These are phyloP conservation scores for Baccha elongata DNA, from an alignment of 2,888 invertebrate species.

Conservation along the genomic window DNA sequence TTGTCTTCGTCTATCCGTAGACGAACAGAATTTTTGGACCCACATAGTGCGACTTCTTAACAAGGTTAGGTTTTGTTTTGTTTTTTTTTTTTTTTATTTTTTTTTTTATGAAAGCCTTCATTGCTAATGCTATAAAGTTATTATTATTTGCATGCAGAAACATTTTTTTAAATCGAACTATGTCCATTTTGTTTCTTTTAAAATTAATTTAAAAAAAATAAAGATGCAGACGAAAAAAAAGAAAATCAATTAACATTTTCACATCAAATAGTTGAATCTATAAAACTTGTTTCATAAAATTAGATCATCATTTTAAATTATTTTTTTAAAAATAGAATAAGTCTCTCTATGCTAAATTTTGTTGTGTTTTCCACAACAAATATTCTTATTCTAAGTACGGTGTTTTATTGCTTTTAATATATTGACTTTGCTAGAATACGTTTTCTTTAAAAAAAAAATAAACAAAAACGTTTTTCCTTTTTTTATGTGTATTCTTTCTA, in stretches of 20 bases:
- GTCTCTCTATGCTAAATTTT: constrained; percentile 18
- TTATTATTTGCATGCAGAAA: too few relatives aligned
- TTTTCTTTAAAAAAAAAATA: constrained; percentile 23
- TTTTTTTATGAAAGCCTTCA: too few relatives aligned
- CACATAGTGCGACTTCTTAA: too few relatives aligned
- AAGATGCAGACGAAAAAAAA: constrained; percentile 16
- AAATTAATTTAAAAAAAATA: constrained; percentile 1
- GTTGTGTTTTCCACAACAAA: constrained; percentile 3
- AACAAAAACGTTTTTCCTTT: constrained; percentile 5
- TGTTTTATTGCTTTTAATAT: constrained; percentile 40
- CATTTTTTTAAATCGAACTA: too few relatives aligned
- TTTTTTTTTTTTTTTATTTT: too few relatives aligned
- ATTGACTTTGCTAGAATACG: constrained; percentile 26
- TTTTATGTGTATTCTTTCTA: not conserved
- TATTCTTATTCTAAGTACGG: constrained; percentile 18
- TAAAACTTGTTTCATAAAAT: constrained; percentile 58
- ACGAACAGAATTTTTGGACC: too few relatives aligned
- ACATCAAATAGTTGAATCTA: not conserved
- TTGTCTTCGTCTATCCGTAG: too few relatives aligned
- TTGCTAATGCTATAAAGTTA: too few relatives aligned
- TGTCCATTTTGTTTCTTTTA: too few relatives aligned
- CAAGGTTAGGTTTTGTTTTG: too few relatives aligned
- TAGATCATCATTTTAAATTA: constrained; percentile 66
- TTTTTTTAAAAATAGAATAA: constrained; percentile 54
- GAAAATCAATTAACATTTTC: too few relatives aligned